Evolutionary conservation across 2,113 vertebrate species (phyloP).

Genomic region (Eulemur macaco): DNA sequence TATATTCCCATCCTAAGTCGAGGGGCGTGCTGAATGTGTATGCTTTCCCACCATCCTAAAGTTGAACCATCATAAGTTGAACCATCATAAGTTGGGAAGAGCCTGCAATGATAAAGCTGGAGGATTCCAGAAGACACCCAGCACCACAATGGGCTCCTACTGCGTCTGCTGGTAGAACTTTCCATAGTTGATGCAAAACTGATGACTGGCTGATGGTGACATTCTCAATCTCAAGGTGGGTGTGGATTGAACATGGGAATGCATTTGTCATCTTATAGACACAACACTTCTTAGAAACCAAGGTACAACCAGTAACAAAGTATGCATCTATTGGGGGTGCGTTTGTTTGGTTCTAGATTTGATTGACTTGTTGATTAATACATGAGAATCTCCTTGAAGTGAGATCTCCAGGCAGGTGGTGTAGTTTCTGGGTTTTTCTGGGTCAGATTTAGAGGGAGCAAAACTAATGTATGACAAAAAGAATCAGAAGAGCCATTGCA

Average conservation of each 20-base stretch:
- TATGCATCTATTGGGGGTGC: too few species aligned
- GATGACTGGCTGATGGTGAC: not conserved
- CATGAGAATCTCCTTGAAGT: not conserved
- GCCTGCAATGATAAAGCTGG: not conserved
- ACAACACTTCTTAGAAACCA: not conserved
- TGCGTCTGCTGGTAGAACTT: not conserved
- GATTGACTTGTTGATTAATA: not conserved
- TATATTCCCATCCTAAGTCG: not conserved
- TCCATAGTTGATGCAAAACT: not conserved
- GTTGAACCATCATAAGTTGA: not conserved
- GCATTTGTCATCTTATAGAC: not conserved
- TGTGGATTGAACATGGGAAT: fast-evolving
- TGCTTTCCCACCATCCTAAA: not conserved
- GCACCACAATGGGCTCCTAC: fast-evolving
- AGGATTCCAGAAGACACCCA: fast-evolving
- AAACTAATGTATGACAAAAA: not conserved
- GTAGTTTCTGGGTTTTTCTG: not conserved
- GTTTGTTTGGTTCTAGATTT: too few species aligned
- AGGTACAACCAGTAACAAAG: fast-evolving
- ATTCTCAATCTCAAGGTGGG: not conserved
- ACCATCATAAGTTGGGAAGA: not conserved
- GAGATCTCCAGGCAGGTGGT: not conserved
- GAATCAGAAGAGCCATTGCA: not conserved
- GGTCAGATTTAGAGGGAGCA: not conserved
- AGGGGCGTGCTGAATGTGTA: not conserved